Base-by-base conservation (phyloP, 2,888 invertebrate genomes). In the Caenorhabditis wallacei region DNA sequence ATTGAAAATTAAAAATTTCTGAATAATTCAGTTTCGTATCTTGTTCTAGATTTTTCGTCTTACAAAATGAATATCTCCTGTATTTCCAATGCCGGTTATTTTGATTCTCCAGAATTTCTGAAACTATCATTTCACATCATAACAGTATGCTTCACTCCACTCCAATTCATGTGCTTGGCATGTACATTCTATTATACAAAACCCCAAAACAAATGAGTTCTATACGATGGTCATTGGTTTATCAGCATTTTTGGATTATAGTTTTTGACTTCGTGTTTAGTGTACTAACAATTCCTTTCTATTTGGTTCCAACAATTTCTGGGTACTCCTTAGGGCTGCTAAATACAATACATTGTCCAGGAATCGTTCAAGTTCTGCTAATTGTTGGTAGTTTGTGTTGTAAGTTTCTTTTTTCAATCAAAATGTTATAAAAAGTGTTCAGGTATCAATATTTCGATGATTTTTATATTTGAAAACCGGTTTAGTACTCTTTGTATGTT, bases 141-240 rank as follows among this genome's bases (percentile, higher is more conserved):
- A 16, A 51, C 37, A 3, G 5, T 40, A 0, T n/a, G 61, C 8
- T 13, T 51, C 24, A 61, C 53, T n/a, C n/a, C n/a, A n/a, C n/a
- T 11, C 72, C 72, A 0, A 48, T 72, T 22, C 48, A 72, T 37
- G 10, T 53, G 1, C n/a, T 63, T 11, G 72, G 72, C 1, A 1
- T 72, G 22, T 71, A 59, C n/a, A 56, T 56, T 35, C 13, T 71
- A 1, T 18, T 71, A 1, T 71, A n/a, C 20, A 57, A 57, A 48
- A 71, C 70, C 22, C 57, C 70, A 0, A 16, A 11, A 0, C 57
- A 59, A 48, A 71, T 71, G 70, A 71, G n/a, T 10, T 26, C 70
- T 16, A 37, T 57, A 8, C 57, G 59, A 18, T 48, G 24, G 51
- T 22, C 20, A 5, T 22, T 59, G 59, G 1, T 59, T 10, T 22